Percentiles rank a stretch among this genome's conserved stretches.
Conservation (phyloP, 2,888 invertebrate species). For the Elegia similella region DNA sequence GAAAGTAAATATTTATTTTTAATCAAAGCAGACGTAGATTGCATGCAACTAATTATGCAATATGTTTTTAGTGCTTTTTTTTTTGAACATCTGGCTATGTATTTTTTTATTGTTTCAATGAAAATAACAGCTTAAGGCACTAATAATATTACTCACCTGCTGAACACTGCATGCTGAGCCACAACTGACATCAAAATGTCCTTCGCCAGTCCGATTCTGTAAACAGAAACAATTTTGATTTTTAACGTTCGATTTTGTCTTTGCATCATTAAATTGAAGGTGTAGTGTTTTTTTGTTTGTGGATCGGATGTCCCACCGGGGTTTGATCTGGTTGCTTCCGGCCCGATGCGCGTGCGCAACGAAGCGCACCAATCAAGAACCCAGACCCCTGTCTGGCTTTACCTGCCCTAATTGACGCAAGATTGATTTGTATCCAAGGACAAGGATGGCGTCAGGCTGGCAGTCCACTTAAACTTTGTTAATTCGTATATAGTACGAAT, state of each 20-base stretch:
- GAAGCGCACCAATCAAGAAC: constrained; percentile 51
- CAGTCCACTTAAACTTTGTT: background rate
- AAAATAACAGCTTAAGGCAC: too few species aligned
- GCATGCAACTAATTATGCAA: too few species aligned
- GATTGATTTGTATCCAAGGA: constrained; percentile 31
- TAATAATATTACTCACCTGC: constrained; percentile 82
- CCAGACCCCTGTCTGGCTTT: constrained; percentile 24
- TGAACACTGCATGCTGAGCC: constrained; percentile 86
- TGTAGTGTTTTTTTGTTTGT: constrained; percentile 23
- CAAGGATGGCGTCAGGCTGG: background rate
- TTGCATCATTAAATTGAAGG: background rate
- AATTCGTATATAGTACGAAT: too few species aligned
- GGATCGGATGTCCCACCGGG: constrained; percentile 40
- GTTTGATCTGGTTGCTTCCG: constrained; percentile 63
- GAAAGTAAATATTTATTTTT: too few species aligned
- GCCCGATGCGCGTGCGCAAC: constrained; percentile 57
- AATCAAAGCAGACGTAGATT: too few species aligned
- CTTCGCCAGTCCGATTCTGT: constrained; percentile 87
- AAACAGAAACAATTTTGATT: constrained; percentile 25
- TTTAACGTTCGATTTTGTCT: background rate
- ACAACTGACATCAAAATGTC: constrained; percentile 86
- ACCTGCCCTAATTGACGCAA: constrained; percentile 43
- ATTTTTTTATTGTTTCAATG: too few species aligned
- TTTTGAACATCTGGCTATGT: too few species aligned
- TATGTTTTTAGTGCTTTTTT: too few species aligned